Conservation (phyloP, 2,888 invertebrate species). For the Junonia oenone region DNA sequence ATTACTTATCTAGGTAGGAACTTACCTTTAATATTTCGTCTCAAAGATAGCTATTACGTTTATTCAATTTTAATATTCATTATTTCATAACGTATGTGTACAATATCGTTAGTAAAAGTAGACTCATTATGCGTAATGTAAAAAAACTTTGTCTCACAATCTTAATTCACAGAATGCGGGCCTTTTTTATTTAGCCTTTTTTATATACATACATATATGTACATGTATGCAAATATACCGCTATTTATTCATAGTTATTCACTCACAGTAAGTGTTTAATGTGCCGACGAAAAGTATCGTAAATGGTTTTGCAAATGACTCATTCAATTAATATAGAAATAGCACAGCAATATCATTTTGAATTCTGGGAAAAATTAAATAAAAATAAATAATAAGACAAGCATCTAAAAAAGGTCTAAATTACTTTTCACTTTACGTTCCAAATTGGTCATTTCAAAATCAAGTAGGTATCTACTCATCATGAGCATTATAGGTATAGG, state of each 20-base stretch:
- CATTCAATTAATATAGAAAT: no score
- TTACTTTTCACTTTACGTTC: no score
- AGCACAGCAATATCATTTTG: no score
- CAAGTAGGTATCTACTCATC: no score
- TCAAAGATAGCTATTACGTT: no score
- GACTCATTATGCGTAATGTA: neutral
- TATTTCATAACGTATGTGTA: neutral
- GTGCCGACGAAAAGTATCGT: neutral
- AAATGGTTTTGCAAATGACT: neutral
- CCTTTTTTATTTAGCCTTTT: conserved; percentile 1
- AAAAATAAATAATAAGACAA: no score
- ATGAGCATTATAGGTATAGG: no score
- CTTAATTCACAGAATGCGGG: conserved; percentile 1
- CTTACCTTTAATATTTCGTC: no score
- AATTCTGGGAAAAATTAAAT: no score
- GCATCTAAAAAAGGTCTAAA: no score
- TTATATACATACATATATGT: neutral
- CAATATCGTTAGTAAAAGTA: neutral
- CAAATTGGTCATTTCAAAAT: no score
- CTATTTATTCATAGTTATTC: conserved; percentile 3
- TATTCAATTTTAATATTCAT: neutral
- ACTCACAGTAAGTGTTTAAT: neutral
- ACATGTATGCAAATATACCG: conserved; percentile 8
- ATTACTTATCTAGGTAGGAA: no score
- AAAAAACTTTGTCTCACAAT: neutral